Evolutionary conservation across 2,888 invertebrate genomes (phyloP), one percentile per base, ranked within the genome.

Genomic region (Sarcophaga rosellei): DNA sequence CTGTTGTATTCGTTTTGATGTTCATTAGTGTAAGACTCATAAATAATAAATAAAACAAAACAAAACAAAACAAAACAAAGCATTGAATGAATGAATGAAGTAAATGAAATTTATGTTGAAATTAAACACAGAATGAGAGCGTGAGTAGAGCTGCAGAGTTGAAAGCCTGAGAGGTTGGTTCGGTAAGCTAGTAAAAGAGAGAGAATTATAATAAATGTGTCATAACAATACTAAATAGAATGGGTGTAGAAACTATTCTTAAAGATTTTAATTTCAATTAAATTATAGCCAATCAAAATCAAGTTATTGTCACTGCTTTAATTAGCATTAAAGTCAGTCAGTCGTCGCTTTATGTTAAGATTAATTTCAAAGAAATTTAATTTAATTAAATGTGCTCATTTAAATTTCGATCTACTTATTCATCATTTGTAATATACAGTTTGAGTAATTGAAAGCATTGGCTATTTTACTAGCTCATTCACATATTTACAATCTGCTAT

Each of bases 11-110:
- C 70, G 44, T 80, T 76, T 81, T 83, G 69, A 78, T 81, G 86
- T 86, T 86, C 86, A 86, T 86, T 86, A 86, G 86, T 59, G 74
- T 70, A 86, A 78, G 69, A 62, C 63, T 84, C 81, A 80, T 84
- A 83, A 84, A 83, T 72, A 83, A 83, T 86, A 81, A 76, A 82
- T 68, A 83, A 80, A 66, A 77, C 35, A 83, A 80, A 66, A 74
- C 25, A 84, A 77, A 80, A 84, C 63, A 86, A 83, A 84, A 83
- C 62, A 83, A 83, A 82, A 77, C 35, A 83, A 80, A 66, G 74
- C 35, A 84, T 73, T 25, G 25, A 35, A 35, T 35, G 35, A 35
- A 77, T 78, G 63, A 86, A 86, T 74, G 69, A 80, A 76, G 25
- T 73, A 72, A 70, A 72, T 75, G 66, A 80, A 82, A 76, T 82